Percentiles rank a stretch among this genome's conserved stretches.
Conservation (phyloP, 2,113 vertebrate species). For the Cavia porcellus region DNA sequence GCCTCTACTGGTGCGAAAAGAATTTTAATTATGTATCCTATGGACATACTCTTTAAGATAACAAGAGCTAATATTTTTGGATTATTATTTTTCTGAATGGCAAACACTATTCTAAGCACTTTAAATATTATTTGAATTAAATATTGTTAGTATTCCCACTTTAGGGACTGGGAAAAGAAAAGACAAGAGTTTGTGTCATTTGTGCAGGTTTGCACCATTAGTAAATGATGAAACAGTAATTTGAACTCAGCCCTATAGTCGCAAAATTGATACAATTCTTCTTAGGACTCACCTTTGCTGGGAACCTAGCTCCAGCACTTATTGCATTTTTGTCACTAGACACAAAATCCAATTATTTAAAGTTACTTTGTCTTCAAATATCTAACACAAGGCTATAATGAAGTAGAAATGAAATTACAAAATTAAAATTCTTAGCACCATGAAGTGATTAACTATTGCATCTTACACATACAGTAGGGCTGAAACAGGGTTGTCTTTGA, state of each 20-base stretch:
- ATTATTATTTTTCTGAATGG: conserved; percentile 48
- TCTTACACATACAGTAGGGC: background rate
- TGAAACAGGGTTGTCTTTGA: background rate
- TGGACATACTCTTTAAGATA: conserved; percentile 48
- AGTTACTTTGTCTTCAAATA: conserved; percentile 1
- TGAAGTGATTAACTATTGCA: background rate
- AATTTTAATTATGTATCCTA: conserved; percentile 71
- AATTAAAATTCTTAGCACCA: background rate
- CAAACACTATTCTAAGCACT: background rate
- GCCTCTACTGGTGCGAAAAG: conserved; percentile 34
- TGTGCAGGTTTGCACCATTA: background rate
- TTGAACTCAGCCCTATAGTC: background rate
- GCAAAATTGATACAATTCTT: background rate
- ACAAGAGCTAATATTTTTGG: conserved; percentile 58
- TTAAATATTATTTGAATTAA: conserved; percentile 47
- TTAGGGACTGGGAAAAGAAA: background rate
- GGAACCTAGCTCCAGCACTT: background rate
- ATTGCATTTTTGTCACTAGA: background rate
- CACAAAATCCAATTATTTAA: background rate
- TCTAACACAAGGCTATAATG: background rate
- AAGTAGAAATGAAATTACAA: background rate
- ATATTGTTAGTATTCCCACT: background rate
- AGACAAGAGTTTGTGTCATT: background rate
- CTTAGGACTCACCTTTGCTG: background rate
- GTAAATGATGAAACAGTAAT: background rate